These are phyloP conservation scores for Thaleichthys pacificus DNA, from an alignment of 2,797 vertebrate species.

Conservation along the genomic window DNA sequence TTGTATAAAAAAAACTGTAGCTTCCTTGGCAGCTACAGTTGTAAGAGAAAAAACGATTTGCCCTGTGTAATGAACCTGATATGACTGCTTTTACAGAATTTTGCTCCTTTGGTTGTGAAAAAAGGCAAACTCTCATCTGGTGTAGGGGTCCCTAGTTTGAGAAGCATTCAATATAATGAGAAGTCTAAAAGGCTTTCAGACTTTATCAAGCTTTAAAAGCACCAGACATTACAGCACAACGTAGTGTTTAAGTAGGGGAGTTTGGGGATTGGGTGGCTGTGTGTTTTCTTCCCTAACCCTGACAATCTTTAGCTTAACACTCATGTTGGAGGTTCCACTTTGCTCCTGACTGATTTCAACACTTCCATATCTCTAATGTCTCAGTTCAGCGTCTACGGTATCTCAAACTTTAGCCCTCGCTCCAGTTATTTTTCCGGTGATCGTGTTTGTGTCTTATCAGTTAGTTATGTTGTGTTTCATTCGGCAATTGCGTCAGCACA, in stretches of 20 bases:
- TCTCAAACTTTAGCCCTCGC: slow-evolving; percentile 37
- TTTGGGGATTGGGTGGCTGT: slow-evolving; percentile 21
- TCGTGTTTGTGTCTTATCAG: slow-evolving; percentile 37
- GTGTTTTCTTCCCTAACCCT: slow-evolving; percentile 48
- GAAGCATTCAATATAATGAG: slow-evolving; percentile 68
- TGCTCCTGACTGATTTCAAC: slow-evolving; percentile 21
- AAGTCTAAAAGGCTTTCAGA: slow-evolving; percentile 77
- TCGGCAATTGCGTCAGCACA: too few species aligned
- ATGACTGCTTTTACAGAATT: slow-evolving; percentile 64
- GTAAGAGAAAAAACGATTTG: slow-evolving; percentile 28
- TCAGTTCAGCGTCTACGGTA: slow-evolving; percentile 29
- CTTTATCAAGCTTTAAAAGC: slow-evolving; percentile 82
- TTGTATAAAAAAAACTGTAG: slow-evolving; percentile 32
- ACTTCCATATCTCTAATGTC: slow-evolving; percentile 17
- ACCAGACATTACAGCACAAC: slow-evolving; percentile 52
- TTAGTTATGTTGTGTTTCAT: slow-evolving; percentile 7
- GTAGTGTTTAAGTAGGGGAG: slow-evolving; percentile 60
- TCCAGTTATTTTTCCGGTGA: slow-evolving; percentile 4
- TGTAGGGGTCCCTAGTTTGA: slow-evolving; percentile 55
- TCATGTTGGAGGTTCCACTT: slow-evolving; percentile 18
- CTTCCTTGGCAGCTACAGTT: too few species aligned
- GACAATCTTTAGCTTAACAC: slow-evolving; percentile 43
- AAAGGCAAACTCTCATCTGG: slow-evolving; percentile 41
- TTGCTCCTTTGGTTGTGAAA: slow-evolving; percentile 56
- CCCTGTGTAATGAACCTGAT: slow-evolving; percentile 66